Conservation (phyloP, 2,113 vertebrate species). For the Pristiophorus japonicus region DNA sequence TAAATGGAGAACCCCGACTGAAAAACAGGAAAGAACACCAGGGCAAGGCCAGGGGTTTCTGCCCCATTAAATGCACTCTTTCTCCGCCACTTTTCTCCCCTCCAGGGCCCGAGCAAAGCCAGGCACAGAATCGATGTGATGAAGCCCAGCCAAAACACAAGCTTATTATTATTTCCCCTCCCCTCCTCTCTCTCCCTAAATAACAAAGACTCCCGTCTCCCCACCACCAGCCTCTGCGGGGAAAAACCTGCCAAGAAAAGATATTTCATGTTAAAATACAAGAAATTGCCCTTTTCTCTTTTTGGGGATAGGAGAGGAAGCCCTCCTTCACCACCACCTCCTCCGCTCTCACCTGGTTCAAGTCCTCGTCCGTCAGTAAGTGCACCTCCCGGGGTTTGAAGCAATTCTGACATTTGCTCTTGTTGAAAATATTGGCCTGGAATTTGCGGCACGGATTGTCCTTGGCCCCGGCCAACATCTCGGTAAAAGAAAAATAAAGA, state of each 20-base stretch:
- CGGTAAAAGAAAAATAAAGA: neutral
- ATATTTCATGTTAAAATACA: neutral
- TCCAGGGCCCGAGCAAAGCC: neutral
- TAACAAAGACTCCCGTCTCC: neutral
- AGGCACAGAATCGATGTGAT: neutral
- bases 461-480: constrained; percentile 39
- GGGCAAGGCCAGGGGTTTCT: neutral
- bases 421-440: constrained; percentile 74
- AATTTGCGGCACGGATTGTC: constrained; percentile 69
- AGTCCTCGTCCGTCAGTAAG: constrained; percentile 67
- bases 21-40: neutral
- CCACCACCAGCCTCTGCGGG: neutral
- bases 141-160: neutral
- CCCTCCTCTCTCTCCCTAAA: neutral
- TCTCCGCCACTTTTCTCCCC: neutral
- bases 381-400: constrained; percentile 70
- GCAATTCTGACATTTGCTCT: constrained; percentile 76
- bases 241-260: neutral
- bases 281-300: neutral
- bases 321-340: neutral
- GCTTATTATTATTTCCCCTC: too few species aligned
- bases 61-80: neutral
- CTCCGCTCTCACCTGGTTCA: constrained; percentile 46
- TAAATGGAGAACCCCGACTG: neutral
- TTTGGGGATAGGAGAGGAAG: neutral